These are phyloP conservation scores for Pyrgus malvae DNA, from an alignment of 2,888 invertebrate species.

Conservation along the genomic window DNA sequence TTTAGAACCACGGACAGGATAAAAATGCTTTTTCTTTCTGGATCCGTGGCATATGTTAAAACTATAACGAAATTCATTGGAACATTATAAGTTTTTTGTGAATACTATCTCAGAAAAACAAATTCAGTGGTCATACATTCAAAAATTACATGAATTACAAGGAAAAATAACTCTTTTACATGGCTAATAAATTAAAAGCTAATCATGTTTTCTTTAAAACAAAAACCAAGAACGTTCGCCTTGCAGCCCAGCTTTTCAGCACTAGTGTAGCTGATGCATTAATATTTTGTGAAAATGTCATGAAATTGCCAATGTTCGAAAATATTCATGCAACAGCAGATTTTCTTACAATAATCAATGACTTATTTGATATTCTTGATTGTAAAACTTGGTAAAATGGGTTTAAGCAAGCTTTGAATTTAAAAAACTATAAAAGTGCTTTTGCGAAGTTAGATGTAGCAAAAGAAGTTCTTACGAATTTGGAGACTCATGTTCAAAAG, in stretches of 20 bases:
- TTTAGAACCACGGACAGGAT: slow-evolving; percentile 27
- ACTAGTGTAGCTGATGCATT: slow-evolving; percentile 29
- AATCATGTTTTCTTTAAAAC: slow-evolving; percentile 30
- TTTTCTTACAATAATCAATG: slow-evolving; percentile 20
- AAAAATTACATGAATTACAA: slow-evolving; percentile 24
- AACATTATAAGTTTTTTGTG: slow-evolving; percentile 18
- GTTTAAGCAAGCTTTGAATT: slow-evolving; percentile 5
- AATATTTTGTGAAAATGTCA: slow-evolving; percentile 13
- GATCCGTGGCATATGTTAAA: slow-evolving; percentile 35
- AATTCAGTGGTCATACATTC: slow-evolving; percentile 14
- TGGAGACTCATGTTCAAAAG: too few species aligned
- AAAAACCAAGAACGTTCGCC: slow-evolving; percentile 33
- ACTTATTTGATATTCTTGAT: slow-evolving; percentile 10
- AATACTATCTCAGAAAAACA: slow-evolving; percentile 10
- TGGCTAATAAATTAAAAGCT: slow-evolving; percentile 12
- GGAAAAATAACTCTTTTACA: slow-evolving; percentile 21
- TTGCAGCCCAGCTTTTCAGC: slow-evolving; percentile 35
- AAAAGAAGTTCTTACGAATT: not conserved
- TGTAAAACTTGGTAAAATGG: not conserved
- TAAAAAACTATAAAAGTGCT: slow-evolving; percentile 3
- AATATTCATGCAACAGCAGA: not conserved
- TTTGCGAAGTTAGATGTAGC: slow-evolving; percentile 3
- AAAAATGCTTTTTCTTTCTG: slow-evolving; percentile 29
- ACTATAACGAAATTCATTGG: slow-evolving; percentile 30
- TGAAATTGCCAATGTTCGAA: slow-evolving; percentile 2